Base-by-base conservation (phyloP, 2,888 invertebrate genomes). In the Hermaeophaga mercurialis region DNA sequence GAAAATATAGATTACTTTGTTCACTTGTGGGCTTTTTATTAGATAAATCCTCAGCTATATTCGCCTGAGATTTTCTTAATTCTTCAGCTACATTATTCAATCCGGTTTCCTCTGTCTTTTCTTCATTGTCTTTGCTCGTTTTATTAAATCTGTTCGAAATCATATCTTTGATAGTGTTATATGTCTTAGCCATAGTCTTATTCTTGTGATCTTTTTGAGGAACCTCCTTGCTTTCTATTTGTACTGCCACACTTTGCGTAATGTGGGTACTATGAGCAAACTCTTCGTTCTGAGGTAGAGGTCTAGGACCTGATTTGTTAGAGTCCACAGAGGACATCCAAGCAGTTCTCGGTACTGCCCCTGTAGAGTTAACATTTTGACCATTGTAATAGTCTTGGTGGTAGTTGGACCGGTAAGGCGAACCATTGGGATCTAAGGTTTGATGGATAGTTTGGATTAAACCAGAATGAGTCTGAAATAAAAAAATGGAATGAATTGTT, bases 101-200 rank as follows among this genome's bases (percentile, higher is more conserved):
- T 66, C 82, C 80, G 8, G 77, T 67, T 70, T 81, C 81, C 70
- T 79, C 84, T 61, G 80, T 82, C 70, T 87, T 87, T 70, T 79
- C 80, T 33, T 84, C 84, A 50, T 78, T 75, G 18, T 84, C 84
- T 52, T 79, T 81, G 34, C 83, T 84, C 66, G 81, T 85, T 68
- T 88, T 88, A n/a, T n/a, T n/a, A 74, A 91, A 90, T 69, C 87
- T 84, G 74, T 87, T 89, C 15, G 90, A 90, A 71, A 91, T 89
- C 82, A 91, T 88, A 70, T 90, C 90, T 80, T 90, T 90, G 59
- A 91, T 83, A 3, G 90, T 89, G 73, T 91, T 88, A 71, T 90
- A 90, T 0, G 90, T 90, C 77, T 89, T 88, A 39, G 87, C 85
- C 56, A 89, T 84, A n/a, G 88, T 84, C 73, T 88, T 73, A 41